Base-by-base conservation (phyloP, 2,888 invertebrate species). In the Drosophila kambysellisi region DNA sequence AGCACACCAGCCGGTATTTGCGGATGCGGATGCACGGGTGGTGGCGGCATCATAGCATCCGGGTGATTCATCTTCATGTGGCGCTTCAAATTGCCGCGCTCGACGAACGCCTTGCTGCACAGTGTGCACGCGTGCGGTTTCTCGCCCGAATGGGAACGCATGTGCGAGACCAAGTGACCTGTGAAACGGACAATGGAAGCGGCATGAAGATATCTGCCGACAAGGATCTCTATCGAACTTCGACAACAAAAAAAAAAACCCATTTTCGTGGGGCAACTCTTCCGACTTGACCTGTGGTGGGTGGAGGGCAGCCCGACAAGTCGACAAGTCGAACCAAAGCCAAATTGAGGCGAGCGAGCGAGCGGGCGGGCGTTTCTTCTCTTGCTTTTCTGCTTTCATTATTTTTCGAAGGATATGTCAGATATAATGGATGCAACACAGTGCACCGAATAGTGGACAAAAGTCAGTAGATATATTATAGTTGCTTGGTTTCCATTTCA, bases 51-150 rank as follows among this genome's bases (percentile, higher is more conserved):
- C 76, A 93, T 92, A 60, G 93, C 93, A 87, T 95, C 95, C 7
- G 94, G 94, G 33, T 94, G 94, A 89, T 97, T 97, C 90, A 96
- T 96, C 74, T 96, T 94, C 88, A 96, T 93, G 90, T 97, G 97
- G 58, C 97, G 94, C 88, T 96, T 92, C 93, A 97, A 94, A 91
- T 97, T 97, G 25, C 97, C 97, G 75, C 96, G 95, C 94, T 97
- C 97, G 62, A 96, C 97, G 92, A 97, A 97, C 30, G 95, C 95
- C 92, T 96, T 96, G 72, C 96, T 96, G 91, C 97, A 96, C 88
- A 95, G 95, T 0, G 95, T 95, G 91, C 96, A 96, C 59, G 95
- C 94, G 91, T 95, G 95, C 50, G 82, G 94, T 81, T 82, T 94
- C 93, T 75, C 81, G 79, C 95, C 95, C 39, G 96, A 95, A 93